Percentiles rank a stretch among this genome's conserved stretches.
Conservation (phyloP, 2,888 invertebrate species). For the Osmoderma eremita region DNA sequence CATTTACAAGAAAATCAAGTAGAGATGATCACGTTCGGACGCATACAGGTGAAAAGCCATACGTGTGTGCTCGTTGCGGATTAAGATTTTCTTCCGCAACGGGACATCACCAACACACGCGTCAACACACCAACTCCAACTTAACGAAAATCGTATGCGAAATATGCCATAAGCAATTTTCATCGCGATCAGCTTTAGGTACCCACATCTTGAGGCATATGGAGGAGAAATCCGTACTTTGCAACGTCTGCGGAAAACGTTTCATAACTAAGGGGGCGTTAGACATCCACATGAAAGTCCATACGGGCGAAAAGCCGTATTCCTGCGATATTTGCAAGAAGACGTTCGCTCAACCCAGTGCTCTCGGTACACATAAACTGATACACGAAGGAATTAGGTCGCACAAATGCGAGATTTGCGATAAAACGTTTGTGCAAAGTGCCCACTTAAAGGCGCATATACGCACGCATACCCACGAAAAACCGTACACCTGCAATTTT, state of each 20-base stretch:
- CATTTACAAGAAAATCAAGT: not conserved
- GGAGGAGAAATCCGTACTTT: not conserved
- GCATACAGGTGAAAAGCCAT: constrained; percentile 6
- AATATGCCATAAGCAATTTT: constrained; percentile 10
- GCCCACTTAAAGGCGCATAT: constrained; percentile 1
- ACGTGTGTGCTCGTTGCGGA: constrained; percentile 2
- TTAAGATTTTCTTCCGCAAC: not conserved
- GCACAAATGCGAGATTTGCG: constrained; percentile 3
- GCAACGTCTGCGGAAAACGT: constrained; percentile 16
- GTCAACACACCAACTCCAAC: not conserved
- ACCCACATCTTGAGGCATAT: constrained; percentile 16
- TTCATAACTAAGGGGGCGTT: constrained; percentile 13
- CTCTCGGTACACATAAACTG: constrained; percentile 7
- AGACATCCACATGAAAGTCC: constrained; percentile 2
- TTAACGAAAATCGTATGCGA: not conserved
- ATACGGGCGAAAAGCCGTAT: not conserved
- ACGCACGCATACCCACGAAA: constrained; percentile 1
- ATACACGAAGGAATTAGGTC: constrained; percentile 8
- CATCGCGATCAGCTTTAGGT: not conserved
- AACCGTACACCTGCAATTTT: constrained; percentile 19
- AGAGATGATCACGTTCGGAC: constrained; percentile 7
- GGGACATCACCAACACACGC: not conserved
- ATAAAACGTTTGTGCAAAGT: not conserved
- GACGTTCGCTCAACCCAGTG: not conserved
- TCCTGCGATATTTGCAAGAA: constrained; percentile 3